A percentile compares a stretch with the other conserved stretches of the same genome.
Conservation (phyloP, 2,113 vertebrate species). For the Ellobius talpinus region DNA sequence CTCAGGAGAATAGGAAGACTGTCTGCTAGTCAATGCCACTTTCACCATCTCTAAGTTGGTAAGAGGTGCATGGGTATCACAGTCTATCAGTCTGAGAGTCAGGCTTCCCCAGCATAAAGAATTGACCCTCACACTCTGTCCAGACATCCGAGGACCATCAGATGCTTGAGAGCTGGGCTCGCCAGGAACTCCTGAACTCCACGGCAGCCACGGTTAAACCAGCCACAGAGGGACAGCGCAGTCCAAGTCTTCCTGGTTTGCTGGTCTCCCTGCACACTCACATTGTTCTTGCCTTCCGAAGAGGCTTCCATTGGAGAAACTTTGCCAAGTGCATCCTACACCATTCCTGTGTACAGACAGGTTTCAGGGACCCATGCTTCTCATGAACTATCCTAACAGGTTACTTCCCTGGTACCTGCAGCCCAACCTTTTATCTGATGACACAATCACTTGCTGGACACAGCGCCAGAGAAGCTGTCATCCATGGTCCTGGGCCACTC, state of each 20-base stretch:
- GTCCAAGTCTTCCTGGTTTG: accelerated
- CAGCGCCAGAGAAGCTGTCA: accelerated
- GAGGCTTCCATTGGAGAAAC: background rate
- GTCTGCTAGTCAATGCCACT: background rate
- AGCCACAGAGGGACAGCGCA: accelerated
- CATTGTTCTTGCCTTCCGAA: accelerated
- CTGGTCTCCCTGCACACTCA: too few relatives aligned
- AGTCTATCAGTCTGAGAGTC: background rate
- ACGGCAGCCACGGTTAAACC: too few relatives aligned
- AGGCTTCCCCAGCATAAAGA: background rate
- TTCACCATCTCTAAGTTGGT: accelerated
- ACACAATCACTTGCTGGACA: accelerated
- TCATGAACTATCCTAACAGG: accelerated
- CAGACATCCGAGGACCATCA: background rate
- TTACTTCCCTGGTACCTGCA: background rate
- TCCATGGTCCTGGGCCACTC: accelerated
- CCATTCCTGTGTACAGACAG: accelerated
- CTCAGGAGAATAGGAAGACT: background rate
- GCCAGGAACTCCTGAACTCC: background rate
- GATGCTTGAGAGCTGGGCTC: background rate
- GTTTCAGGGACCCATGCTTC: accelerated
- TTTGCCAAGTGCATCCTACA: accelerated
- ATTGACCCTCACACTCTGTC: too few relatives aligned
- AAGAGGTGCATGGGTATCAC: too few relatives aligned
- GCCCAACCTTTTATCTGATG: accelerated